Evolutionary conservation across 1,140 invertebrate genomes (phyloP).

Genomic region (Drosophila bocqueti): DNA sequence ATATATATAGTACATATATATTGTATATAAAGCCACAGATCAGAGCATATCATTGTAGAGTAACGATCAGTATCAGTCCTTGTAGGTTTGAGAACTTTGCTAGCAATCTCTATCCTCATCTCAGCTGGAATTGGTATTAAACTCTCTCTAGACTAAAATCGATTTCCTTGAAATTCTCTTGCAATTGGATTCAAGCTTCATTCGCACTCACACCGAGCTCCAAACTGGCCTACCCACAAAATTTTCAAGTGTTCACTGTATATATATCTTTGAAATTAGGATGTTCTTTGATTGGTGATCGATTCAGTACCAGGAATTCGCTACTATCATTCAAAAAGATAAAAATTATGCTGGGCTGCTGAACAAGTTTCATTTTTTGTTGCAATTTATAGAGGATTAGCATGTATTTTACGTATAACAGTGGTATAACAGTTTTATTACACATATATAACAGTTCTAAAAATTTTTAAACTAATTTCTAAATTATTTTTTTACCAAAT

Average conservation of each 20-base stretch:
- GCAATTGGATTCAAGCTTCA: conserved; percentile 34
- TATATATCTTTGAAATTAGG: conserved; percentile 28
- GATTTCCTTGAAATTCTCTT: conserved; percentile 17
- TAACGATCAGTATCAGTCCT: conserved; percentile 35
- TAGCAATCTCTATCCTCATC: conserved; percentile 20
- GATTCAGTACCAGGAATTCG: conserved; percentile 9
- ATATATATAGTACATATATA: conserved; percentile 27
- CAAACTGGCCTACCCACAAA: conserved; percentile 10
- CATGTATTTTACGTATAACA: conserved; percentile 1
- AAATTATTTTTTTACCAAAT: too few species aligned
- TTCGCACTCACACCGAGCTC: conserved; percentile 17
- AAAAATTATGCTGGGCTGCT: conserved; percentile 23
- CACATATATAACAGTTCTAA: not conserved
- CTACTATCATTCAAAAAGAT: conserved; percentile 1
- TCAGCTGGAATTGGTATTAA: conserved; percentile 13
- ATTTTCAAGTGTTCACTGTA: conserved; percentile 27
- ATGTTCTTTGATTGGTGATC: conserved; percentile 41
- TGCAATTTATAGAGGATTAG: not conserved
- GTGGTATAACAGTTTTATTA: not conserved
- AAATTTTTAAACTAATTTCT: too few species aligned
- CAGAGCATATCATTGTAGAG: conserved; percentile 49
- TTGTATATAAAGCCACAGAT: conserved; percentile 45
- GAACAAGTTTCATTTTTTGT: conserved; percentile 8
- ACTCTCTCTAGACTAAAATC: conserved; percentile 1
- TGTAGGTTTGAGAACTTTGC: conserved; percentile 19